Conservation (phyloP, 2,797 vertebrate species). For the Bovichtus diacanthus region DNA sequence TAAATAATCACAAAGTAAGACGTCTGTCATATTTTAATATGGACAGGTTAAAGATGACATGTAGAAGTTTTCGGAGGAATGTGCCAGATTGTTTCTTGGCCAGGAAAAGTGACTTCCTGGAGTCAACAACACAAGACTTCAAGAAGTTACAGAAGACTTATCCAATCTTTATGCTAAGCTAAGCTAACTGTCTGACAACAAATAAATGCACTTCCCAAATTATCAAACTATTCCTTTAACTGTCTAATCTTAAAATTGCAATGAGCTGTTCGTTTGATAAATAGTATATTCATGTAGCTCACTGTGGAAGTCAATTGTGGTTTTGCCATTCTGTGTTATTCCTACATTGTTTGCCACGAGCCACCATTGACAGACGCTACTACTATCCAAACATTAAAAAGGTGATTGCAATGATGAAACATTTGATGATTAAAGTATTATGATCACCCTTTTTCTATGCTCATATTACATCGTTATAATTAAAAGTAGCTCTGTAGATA, state of each 20-base stretch:
- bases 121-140: not conserved
- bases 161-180: not conserved
- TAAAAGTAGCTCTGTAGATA: not conserved
- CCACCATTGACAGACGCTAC: not conserved
- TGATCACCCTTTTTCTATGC: not conserved
- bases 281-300: too few species aligned
- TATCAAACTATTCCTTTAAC: not conserved
- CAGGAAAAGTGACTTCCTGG: not conserved
- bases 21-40: not conserved
- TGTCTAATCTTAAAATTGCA: not conserved
- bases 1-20: not conserved
- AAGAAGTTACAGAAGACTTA: not conserved
- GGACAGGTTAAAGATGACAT: not conserved
- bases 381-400: not conserved
- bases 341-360: not conserved
- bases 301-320: not conserved
- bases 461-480: not conserved
- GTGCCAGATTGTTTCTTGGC: slow-evolving; percentile 1
- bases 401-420: not conserved
- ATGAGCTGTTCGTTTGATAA: not conserved
- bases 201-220: not conserved
- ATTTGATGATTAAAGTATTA: not conserved
- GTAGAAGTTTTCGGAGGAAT: not conserved
- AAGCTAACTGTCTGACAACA: not conserved
- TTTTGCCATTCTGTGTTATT: not conserved